phyloP scores from a whole-genome alignment of 2,113 vertebrate genomes.

The Lepus americanus region DNA sequence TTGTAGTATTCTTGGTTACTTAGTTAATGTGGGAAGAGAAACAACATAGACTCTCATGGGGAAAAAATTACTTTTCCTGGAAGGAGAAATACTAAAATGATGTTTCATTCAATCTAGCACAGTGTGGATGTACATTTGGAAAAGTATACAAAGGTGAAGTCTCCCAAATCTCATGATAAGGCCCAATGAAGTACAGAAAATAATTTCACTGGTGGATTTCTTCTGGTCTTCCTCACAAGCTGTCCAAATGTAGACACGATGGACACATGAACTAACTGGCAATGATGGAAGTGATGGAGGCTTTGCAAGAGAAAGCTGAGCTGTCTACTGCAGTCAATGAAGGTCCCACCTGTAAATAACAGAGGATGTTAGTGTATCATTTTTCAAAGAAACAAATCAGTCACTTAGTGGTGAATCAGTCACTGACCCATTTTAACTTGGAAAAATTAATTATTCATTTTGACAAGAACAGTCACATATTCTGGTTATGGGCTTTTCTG shows the following conservation, averaged over 20 bases:
- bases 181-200: background rate
- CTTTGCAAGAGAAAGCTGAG: background rate
- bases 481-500: background rate
- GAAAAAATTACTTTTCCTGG: background rate
- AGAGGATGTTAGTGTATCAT: background rate
- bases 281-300: background rate
- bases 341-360: background rate
- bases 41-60: background rate
- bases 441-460: background rate
- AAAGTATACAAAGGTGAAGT: background rate
- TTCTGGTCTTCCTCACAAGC: background rate
- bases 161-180: background rate
- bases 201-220: background rate
- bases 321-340: background rate
- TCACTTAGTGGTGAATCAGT: background rate
- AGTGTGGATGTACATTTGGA: background rate
- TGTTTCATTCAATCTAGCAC: background rate
- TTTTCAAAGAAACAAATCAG: background rate
- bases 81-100: background rate
- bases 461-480: background rate
- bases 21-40: background rate
- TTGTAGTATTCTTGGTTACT: background rate
- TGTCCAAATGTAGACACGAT: background rate
- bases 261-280: background rate
- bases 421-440: background rate